Evolutionary conservation across 2,113 vertebrate genomes (phyloP).

Genomic region (Eulemur macaco): DNA sequence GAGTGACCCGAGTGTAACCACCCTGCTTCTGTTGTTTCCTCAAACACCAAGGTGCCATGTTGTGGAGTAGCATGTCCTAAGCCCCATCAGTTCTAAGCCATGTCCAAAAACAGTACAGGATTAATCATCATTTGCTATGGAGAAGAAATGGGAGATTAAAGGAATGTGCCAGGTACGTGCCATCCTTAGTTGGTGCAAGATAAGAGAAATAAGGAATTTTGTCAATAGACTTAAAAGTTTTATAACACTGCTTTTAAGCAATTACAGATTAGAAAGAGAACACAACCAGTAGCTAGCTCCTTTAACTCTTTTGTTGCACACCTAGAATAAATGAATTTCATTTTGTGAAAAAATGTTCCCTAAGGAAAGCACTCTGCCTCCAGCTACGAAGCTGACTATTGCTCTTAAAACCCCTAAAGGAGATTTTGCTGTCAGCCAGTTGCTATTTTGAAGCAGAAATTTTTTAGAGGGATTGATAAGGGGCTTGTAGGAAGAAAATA

Average conservation of each 20-base stretch:
- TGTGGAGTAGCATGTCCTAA: neutral
- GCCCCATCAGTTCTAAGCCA: neutral
- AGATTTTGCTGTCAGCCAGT: neutral
- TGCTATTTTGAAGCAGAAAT: neutral
- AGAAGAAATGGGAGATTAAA: neutral
- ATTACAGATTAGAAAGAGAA: neutral
- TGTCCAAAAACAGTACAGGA: neutral
- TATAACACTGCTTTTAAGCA: neutral
- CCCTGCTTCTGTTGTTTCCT: neutral
- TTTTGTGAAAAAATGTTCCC: neutral
- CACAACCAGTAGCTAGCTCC: neutral
- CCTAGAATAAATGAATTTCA: slow-evolving; percentile 37
- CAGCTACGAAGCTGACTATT: neutral
- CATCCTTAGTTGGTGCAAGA: neutral
- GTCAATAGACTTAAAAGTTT: neutral
- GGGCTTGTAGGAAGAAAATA: neutral
- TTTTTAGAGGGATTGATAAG: neutral
- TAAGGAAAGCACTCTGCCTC: neutral
- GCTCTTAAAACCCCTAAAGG: neutral
- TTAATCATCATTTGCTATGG: neutral
- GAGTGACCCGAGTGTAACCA: too few species aligned
- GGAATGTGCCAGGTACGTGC: neutral
- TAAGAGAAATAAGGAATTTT: neutral
- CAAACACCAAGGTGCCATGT: neutral
- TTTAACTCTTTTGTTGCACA: neutral